phyloP scores from a whole-genome alignment of 1,140 invertebrate species.

The Drosophila kurseongensis region DNA sequence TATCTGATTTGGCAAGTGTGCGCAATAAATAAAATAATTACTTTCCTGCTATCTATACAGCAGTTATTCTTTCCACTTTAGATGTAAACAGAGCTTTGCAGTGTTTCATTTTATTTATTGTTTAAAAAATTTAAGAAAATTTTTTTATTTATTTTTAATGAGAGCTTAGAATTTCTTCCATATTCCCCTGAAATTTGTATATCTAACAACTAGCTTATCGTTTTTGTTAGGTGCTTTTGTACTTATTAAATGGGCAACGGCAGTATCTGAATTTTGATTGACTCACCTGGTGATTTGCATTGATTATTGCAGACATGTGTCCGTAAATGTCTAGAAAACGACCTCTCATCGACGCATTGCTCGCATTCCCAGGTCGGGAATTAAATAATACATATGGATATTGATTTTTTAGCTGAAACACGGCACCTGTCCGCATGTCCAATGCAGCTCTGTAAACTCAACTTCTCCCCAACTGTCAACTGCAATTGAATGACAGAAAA shows the following conservation, averaged over 20 bases:
- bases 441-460: constrained; percentile 38
- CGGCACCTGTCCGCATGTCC: constrained; percentile 32
- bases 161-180: too few species aligned
- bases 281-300: constrained; percentile 35
- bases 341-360: constrained; percentile 27
- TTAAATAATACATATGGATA: constrained; percentile 60
- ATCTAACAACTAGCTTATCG: neutral
- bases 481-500: constrained; percentile 40
- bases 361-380: constrained; percentile 49
- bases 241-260: constrained; percentile 1
- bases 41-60: constrained; percentile 7
- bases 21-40: constrained; percentile 15
- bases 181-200: too few species aligned
- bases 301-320: constrained; percentile 49
- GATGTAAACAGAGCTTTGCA: too few species aligned
- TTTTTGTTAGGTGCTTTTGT: neutral
- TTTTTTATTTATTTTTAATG: too few species aligned
- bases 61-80: neutral
- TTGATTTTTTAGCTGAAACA: constrained; percentile 57
- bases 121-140: too few species aligned
- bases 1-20: constrained; percentile 18
- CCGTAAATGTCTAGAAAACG: constrained; percentile 1
- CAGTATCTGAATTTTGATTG: constrained; percentile 18
- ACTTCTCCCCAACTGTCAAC: constrained; percentile 29
- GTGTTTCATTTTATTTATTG: too few species aligned